Conservation (phyloP, 2,113 vertebrate species). For the Neodontobutis hainanensis region DNA sequence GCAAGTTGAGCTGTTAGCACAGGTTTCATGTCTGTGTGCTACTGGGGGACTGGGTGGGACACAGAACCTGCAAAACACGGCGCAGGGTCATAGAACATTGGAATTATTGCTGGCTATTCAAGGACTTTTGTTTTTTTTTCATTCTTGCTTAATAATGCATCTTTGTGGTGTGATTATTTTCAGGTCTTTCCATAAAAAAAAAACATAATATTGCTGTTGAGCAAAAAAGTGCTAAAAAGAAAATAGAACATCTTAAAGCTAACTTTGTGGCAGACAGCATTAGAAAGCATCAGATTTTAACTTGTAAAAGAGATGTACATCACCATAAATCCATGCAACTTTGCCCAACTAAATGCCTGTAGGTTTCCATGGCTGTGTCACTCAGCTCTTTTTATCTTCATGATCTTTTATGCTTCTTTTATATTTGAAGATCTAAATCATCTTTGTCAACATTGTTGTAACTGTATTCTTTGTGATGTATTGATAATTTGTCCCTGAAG, state of each 20-base stretch:
- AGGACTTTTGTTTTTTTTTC: too few relatives aligned
- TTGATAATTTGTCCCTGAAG: conserved; percentile 55
- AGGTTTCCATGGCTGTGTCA: conserved; percentile 11
- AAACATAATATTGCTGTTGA: background rate
- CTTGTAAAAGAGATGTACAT: background rate
- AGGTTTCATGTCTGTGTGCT: conserved; percentile 43
- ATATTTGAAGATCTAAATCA: conserved; percentile 58
- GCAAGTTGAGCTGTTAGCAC: conserved; percentile 60
- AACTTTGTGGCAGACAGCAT: conserved; percentile 3
- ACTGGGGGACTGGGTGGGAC: conserved; percentile 5
- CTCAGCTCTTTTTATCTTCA: conserved; percentile 23
- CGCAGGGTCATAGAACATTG: conserved; percentile 33
- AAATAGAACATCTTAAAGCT: background rate
- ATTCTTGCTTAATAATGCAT: too few relatives aligned
- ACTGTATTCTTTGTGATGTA: conserved; percentile 35
- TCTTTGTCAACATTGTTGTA: conserved; percentile 51
- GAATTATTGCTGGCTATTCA: conserved; percentile 20
- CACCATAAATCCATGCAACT: background rate
- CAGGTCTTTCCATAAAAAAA: too few relatives aligned
- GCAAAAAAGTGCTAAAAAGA: background rate
- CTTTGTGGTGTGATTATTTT: background rate
- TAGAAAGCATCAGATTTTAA: background rate
- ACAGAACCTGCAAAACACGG: conserved; percentile 7
- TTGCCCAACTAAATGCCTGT: conserved; percentile 22
- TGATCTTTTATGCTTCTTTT: conserved; percentile 18